Percentiles rank a stretch among this genome's conserved stretches.
Evolutionary conservation across 2,797 vertebrate species (phyloP).

Genomic region (Pangasius djambal): DNA sequence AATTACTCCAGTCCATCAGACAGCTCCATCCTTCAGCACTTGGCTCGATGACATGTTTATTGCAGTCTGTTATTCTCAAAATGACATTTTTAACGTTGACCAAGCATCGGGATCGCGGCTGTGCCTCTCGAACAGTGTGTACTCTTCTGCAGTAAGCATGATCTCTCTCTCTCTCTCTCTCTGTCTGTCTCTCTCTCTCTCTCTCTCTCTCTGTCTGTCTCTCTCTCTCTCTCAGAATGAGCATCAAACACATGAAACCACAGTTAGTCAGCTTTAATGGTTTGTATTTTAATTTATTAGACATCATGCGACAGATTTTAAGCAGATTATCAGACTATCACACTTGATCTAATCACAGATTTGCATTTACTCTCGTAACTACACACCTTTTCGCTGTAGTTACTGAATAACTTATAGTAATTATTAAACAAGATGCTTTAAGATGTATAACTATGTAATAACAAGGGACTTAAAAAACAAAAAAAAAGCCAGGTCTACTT

Average conservation of each 20-base stretch:
- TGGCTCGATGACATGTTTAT: constrained; percentile 41
- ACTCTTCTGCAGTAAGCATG: neutral
- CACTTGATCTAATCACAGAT: neutral
- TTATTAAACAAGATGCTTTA: no score
- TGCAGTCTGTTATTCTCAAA: constrained; percentile 39
- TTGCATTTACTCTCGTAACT: neutral
- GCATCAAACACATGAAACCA: neutral
- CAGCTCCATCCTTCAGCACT: constrained; percentile 13
- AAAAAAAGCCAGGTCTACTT: neutral
- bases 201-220: neutral
- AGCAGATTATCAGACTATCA: neutral
- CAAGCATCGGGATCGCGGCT: constrained; percentile 23
- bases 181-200: neutral
- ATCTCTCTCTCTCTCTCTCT: neutral
- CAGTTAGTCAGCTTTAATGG: neutral
- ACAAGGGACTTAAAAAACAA: neutral
- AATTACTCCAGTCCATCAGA: constrained; percentile 33
- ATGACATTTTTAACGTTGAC: constrained; percentile 45
- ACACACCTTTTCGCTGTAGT: neutral
- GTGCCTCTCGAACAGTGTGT: neutral
- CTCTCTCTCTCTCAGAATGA: neutral
- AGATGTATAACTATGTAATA: neutral
- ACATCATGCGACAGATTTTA: neutral
- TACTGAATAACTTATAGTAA: neutral
- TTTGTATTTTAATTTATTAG: neutral